A percentile compares a stretch with the other conserved stretches of the same genome.
These are phyloP conservation scores for Diorhabda sublineata DNA, from an alignment of 1,140 invertebrate genomes.

Conservation along the genomic window DNA sequence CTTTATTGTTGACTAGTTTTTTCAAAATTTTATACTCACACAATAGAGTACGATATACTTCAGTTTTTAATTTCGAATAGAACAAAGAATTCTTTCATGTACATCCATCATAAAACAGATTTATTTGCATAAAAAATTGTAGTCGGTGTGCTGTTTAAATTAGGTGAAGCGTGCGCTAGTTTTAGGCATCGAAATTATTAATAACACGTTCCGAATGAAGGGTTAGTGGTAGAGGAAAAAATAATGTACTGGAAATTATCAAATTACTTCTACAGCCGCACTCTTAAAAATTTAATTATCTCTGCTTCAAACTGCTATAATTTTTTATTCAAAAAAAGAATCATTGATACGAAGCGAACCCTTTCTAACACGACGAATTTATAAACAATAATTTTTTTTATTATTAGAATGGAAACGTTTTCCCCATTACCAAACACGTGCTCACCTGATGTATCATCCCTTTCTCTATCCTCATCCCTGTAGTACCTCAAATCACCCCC, in stretches of 20 bases:
- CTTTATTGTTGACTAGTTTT: too few relatives aligned
- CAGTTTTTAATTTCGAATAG: too few relatives aligned
- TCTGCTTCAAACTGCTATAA: background rate
- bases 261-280: background rate
- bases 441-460: constrained; percentile 1
- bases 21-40: too few relatives aligned
- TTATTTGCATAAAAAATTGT: background rate
- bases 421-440: background rate
- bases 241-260: constrained; percentile 2
- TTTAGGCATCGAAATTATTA: constrained; percentile 1
- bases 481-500: constrained; percentile 7
- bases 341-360: too few relatives aligned
- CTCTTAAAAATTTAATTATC: background rate
- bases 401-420: too few relatives aligned
- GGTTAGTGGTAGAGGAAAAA: background rate
- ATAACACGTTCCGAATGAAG: background rate
- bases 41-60: too few relatives aligned
- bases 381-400: too few relatives aligned
- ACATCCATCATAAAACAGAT: background rate
- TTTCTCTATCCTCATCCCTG: background rate
- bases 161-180: background rate
- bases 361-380: too few relatives aligned
- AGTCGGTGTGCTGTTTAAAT: background rate
- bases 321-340: background rate
- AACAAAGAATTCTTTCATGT: background rate